Evolutionary conservation across 2,113 vertebrate species (phyloP), one percentile per base, ranked within the genome.

Genomic region (Mirza zaza): DNA sequence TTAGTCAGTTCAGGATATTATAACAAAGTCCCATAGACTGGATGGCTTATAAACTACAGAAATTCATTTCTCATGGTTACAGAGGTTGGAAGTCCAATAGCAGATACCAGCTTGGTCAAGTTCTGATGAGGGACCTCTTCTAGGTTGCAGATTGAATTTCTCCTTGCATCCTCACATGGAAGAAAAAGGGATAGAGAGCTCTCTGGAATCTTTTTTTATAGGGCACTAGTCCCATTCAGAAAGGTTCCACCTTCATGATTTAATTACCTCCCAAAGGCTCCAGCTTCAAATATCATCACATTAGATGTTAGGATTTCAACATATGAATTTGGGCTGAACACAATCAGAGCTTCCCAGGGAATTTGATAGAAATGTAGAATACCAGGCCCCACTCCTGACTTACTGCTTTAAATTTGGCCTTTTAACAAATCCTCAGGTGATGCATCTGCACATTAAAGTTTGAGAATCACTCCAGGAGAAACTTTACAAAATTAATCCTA

Each of bases 401-500:
- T 71, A 45, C 14, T 92, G 71, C 32, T 81, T 90, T 48, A 61
- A 52, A 88, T 67, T 86, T 13, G 55, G 39, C 23, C 65, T 77
- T 76, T 92, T 90, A 88, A 57, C 59, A 81, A 70, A 82, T 52
- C 79, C 15, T 84, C 52, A 23, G 29, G 67, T 45, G 50, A 90
- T 88, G 21, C 50, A 93, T 88, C 23, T 71, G 6, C 32, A 55
- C 79, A 70, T 71, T 91, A 86, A 96, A 92, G 50, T 87, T 84
- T 90, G 87, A 94, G 84, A 81, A 88, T 94, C 85, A 65, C 88
- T 86, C 57, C 73, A 82, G 81, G 61, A 93, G 59, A 91, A 86
- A 80, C 57, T 89, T 77, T 52, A 86, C 32, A 81, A 84, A 92
- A 96, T 94, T 92, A 42, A 88, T 79, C 45, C 95, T 82, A 91